Evolutionary conservation across 1,140 invertebrate species (phyloP).

Genomic region (Aphis craccivora): DNA sequence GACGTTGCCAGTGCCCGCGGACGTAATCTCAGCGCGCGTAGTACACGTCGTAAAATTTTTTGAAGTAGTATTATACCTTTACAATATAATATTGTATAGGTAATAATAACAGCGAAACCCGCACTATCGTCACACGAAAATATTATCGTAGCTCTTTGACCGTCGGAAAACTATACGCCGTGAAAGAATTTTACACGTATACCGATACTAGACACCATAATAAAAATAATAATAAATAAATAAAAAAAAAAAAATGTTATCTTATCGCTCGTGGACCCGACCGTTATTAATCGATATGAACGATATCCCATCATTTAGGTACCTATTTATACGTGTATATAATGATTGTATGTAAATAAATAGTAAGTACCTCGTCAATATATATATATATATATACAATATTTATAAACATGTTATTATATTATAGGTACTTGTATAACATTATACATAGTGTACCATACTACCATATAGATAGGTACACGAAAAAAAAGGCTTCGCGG

Average conservation of each 20-base stretch:
- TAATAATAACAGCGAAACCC: not conserved
- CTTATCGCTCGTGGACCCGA: not conserved
- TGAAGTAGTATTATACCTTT: not conserved
- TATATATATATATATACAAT: too few relatives aligned
- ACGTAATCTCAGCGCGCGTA: conserved; percentile 40
- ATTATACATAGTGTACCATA: not conserved
- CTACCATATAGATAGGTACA: not conserved
- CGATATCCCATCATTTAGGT: not conserved
- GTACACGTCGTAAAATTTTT: conserved; percentile 14
- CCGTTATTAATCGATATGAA: not conserved
- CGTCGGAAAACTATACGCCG: not conserved
- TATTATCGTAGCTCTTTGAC: not conserved
- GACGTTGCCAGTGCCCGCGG: conserved; percentile 45
- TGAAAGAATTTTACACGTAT: not conserved
- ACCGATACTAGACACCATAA: not conserved
- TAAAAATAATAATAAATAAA: not conserved
- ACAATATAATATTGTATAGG: not conserved
- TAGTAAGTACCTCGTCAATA: not conserved
- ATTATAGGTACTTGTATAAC: not conserved
- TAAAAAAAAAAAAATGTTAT: not conserved
- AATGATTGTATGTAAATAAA: not conserved
- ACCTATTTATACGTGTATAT: not conserved
- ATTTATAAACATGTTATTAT: not conserved
- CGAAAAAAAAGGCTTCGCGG: conserved; percentile 50
- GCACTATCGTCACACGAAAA: not conserved